A percentile compares a stretch with the other conserved stretches of the same genome.
Evolutionary conservation across 2,113 vertebrate species (phyloP).

Genomic region (Platycercus adscitus): DNA sequence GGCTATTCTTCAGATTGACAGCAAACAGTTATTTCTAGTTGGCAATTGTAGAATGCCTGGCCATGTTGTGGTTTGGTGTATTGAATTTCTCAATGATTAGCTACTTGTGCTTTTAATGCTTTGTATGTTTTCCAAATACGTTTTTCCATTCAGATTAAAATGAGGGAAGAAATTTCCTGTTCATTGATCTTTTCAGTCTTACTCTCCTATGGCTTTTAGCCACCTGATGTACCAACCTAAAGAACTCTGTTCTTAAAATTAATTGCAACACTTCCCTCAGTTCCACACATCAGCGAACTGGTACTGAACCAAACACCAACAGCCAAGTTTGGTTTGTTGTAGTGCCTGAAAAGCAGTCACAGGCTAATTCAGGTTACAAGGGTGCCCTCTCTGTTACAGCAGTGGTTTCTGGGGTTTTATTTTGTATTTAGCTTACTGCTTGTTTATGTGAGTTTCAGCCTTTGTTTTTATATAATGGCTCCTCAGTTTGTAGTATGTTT

Average conservation of each 20-base stretch:
- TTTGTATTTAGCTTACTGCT: no score
- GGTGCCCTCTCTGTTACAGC: neutral
- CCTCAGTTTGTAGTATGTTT: neutral
- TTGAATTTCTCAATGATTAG: neutral
- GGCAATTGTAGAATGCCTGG: neutral
- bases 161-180: neutral
- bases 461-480: neutral
- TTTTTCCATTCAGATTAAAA: neutral
- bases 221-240: neutral
- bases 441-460: no score
- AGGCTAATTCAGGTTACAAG: neutral
- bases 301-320: neutral
- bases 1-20: neutral
- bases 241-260: neutral
- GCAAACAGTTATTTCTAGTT: neutral
- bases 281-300: neutral
- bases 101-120: neutral
- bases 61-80: neutral
- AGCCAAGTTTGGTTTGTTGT: neutral
- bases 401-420: no score
- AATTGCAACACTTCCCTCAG: neutral
- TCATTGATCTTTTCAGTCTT: neutral
- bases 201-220: neutral
- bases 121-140: neutral
- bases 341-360: neutral